A percentile compares a stretch with the other conserved stretches of the same genome.
phyloP scores from a whole-genome alignment of 2,113 vertebrate species.

The Tachuris rubrigastra region DNA sequence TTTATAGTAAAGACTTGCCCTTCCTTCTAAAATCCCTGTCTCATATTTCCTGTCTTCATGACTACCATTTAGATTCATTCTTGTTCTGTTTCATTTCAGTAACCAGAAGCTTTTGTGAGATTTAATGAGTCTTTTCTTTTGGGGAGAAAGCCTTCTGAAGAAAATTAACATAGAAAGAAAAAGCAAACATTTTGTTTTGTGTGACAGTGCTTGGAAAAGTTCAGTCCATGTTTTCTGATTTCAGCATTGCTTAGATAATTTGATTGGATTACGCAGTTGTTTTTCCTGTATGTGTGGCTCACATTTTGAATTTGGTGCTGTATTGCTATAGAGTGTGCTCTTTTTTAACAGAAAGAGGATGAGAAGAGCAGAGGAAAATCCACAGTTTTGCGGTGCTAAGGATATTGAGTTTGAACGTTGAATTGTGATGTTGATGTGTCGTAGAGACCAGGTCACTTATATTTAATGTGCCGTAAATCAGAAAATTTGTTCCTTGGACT shows the following conservation, averaged over 20 bases:
- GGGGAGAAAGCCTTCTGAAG: not conserved
- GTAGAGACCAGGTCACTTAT: not conserved
- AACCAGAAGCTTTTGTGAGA: not conserved
- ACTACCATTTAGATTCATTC: not conserved
- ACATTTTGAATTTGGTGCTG: not conserved
- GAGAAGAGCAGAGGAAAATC: not conserved
- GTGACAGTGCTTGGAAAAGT: not conserved
- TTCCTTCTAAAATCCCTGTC: not conserved
- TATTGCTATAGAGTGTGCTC: not conserved
- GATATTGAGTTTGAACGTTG: not conserved
- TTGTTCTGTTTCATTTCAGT: not conserved
- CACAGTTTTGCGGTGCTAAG: not conserved
- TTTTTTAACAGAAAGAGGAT: not conserved
- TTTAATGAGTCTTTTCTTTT: not conserved
- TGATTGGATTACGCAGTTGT: not conserved
- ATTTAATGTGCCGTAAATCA: not conserved
- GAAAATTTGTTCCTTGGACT: not conserved
- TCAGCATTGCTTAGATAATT: not conserved
- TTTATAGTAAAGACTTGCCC: not conserved
- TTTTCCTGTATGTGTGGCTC: not conserved
- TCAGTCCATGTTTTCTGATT: not conserved
- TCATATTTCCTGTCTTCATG: not conserved
- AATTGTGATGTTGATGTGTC: not conserved
- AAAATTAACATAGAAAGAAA: not conserved
- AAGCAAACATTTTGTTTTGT: not conserved